These are phyloP conservation scores for Lordiphosa stackelbergi DNA, from an alignment of 1,140 invertebrate species.

Conservation along the genomic window DNA sequence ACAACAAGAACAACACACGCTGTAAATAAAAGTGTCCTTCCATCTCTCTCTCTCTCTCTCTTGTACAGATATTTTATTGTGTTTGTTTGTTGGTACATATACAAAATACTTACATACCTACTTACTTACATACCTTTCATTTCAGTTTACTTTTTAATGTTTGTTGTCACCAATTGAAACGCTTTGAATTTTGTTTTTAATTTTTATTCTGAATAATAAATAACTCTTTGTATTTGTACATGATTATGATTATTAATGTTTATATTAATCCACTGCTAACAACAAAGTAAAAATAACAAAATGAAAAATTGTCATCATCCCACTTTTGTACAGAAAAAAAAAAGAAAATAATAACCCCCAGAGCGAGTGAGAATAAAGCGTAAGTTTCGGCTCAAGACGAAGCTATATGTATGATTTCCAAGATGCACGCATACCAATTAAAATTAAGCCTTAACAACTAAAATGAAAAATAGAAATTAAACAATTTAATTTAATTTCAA, in stretches of 20 bases:
- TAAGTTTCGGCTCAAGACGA: slow-evolving; percentile 24
- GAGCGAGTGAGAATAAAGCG: slow-evolving; percentile 39
- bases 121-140: slow-evolving; percentile 43
- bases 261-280: slow-evolving; percentile 72
- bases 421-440: slow-evolving; percentile 11
- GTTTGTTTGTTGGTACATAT: slow-evolving; percentile 60
- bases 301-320: slow-evolving; percentile 36
- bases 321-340: slow-evolving; percentile 61
- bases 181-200: slow-evolving; percentile 61
- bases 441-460: no score
- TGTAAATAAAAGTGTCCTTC: slow-evolving; percentile 65
- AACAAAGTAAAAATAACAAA: slow-evolving; percentile 45
- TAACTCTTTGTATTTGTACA: slow-evolving; percentile 68
- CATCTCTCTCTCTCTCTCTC: slow-evolving; percentile 53
- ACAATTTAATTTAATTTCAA: no score
- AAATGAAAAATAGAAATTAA: no score
- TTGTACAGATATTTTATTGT: slow-evolving; percentile 71
- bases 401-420: slow-evolving; percentile 27
- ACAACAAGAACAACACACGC: slow-evolving; percentile 59
- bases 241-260: slow-evolving; percentile 72
- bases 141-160: slow-evolving; percentile 57
- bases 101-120: slow-evolving; percentile 30
- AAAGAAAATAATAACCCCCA: slow-evolving; percentile 28
- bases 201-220: slow-evolving; percentile 44
- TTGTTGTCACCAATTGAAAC: slow-evolving; percentile 68